Conservation (phyloP, 2,888 invertebrate genomes). For the Candidula unifasciata region DNA sequence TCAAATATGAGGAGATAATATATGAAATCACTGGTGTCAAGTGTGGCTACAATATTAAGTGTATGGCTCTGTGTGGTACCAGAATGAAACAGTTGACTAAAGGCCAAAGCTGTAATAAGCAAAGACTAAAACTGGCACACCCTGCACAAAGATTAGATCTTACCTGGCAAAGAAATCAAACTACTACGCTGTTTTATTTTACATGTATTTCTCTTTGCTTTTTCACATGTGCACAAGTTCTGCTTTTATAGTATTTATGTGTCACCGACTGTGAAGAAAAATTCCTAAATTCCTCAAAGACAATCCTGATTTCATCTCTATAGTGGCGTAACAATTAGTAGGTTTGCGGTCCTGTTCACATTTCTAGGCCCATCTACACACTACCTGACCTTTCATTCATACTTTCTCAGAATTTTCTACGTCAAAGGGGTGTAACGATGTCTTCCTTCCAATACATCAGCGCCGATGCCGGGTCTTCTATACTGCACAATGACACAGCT, state of each 20-base stretch:
- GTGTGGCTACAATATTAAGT: neutral
- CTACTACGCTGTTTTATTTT: neutral
- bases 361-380: no score
- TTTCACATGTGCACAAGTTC: neutral
- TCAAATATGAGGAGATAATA: neutral
- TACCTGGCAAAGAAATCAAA: neutral
- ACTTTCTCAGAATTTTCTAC: no score
- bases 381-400: no score
- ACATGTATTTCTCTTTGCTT: neutral
- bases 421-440: no score
- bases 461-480: no score
- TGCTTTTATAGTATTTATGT: neutral
- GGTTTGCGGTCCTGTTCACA: no score
- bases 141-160: neutral
- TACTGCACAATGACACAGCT: no score
- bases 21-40: neutral
- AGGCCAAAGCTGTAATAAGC: slow-evolving; percentile 4
- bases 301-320: no score
- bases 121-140: neutral
- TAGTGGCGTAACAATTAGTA: no score
- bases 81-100: neutral
- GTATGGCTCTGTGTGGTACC: neutral
- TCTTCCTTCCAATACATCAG: no score
- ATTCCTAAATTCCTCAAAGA: no score
- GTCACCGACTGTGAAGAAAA: no score